Evolutionary conservation across 2,113 vertebrate genomes (phyloP).

Genomic region (Percopsis transmontana): DNA sequence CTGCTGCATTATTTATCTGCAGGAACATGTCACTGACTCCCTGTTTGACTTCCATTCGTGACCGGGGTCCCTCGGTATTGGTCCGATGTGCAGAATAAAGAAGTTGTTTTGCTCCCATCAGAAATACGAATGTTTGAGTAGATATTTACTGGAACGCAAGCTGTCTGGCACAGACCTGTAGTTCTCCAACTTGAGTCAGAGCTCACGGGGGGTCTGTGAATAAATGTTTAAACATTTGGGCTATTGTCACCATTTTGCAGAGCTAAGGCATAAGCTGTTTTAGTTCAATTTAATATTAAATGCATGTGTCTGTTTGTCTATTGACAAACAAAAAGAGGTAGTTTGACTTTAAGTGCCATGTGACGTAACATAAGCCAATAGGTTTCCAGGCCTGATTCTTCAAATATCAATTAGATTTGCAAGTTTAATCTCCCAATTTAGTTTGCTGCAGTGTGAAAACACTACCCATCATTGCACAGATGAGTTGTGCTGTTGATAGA

Average conservation of each 20-base stretch:
- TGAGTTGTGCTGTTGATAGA: slow-evolving; percentile 37
- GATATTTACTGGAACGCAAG: slow-evolving; percentile 11
- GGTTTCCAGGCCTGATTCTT: slow-evolving; percentile 27
- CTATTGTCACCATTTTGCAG: not conserved
- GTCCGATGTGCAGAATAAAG: slow-evolving; percentile 12
- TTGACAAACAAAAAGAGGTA: not conserved
- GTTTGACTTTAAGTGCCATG: slow-evolving; percentile 18
- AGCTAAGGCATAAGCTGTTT: not conserved
- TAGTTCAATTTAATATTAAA: not conserved
- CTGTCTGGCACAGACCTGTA: not conserved
- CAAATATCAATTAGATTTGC: slow-evolving; percentile 38
- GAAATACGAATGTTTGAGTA: slow-evolving; percentile 35
- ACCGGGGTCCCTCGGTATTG: not conserved
- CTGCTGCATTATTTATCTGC: slow-evolving; percentile 49
- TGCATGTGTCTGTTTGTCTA: too few species aligned
- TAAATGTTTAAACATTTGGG: not conserved
- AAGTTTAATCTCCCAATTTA: slow-evolving; percentile 26
- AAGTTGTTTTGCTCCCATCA: slow-evolving; percentile 20
- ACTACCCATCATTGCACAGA: slow-evolving; percentile 22
- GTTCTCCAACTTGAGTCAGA: too few species aligned
- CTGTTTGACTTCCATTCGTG: slow-evolving; percentile 30
- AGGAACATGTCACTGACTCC: slow-evolving; percentile 39
- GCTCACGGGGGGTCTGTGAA: too few species aligned
- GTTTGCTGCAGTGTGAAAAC: slow-evolving; percentile 30
- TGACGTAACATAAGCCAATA: slow-evolving; percentile 11